Evolutionary conservation across 2,113 vertebrate species (phyloP).

Genomic region (Tympanuchus pallidicinctus): DNA sequence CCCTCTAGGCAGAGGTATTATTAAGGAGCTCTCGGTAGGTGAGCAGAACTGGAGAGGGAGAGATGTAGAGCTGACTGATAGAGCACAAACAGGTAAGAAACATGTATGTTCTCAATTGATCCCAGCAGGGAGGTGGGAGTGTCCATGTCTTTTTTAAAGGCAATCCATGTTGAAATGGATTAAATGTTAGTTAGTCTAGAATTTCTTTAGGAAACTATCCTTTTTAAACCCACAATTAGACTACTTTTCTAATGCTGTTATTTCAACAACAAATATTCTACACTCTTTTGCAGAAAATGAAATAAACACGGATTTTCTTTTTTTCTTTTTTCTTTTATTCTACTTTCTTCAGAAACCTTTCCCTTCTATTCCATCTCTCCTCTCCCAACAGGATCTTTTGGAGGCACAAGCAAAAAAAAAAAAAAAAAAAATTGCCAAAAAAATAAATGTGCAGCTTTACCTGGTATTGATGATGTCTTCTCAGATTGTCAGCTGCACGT

Average conservation of each 20-base stretch:
- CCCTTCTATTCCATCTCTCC: not conserved
- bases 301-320: not conserved
- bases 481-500: constrained; percentile 91
- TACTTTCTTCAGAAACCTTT: not conserved
- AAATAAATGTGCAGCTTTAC: constrained; percentile 66
- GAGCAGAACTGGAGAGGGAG: not conserved
- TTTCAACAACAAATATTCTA: not conserved
- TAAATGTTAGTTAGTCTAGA: not conserved
- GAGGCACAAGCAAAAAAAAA: not conserved
- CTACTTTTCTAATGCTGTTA: not conserved
- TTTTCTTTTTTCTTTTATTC: not conserved
- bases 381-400: not conserved
- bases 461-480: constrained; percentile 94
- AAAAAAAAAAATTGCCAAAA: not conserved
- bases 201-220: not conserved
- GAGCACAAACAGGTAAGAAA: not conserved
- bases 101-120: not conserved
- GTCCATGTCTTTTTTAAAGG: not conserved
- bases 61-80: not conserved
- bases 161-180: not conserved
- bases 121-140: not conserved
- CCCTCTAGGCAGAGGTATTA: not conserved
- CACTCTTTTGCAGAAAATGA: not conserved
- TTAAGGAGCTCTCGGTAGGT: not conserved
- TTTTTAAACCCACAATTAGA: not conserved